Evolutionary conservation across 2,797 vertebrate species (phyloP).

Genomic region (Hydrophis major): DNA sequence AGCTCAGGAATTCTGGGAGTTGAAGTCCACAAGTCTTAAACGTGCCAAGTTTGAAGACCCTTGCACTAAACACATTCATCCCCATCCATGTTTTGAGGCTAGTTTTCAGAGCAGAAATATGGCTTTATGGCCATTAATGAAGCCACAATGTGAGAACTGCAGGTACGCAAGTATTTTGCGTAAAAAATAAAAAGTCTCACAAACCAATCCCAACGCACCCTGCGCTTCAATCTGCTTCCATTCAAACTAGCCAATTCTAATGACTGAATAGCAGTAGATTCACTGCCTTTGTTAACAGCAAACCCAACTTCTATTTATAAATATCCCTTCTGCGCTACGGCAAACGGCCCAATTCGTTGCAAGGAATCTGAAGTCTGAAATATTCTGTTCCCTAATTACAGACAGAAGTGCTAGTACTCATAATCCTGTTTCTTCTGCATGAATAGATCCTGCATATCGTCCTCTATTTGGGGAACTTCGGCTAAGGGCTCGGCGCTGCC

Average conservation of each 20-base stretch:
- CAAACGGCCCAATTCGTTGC: background rate
- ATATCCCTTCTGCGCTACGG: background rate
- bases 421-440: conserved; percentile 82
- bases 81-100: background rate
- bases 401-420: conserved; percentile 76
- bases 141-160: background rate
- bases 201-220: background rate
- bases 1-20: too few relatives aligned
- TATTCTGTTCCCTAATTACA: conserved; percentile 23
- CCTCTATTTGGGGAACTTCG: conserved; percentile 78
- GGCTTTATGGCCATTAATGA: background rate
- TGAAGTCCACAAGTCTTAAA: too few relatives aligned
- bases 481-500: conserved; percentile 72
- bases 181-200: background rate
- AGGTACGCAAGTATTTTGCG: background rate
- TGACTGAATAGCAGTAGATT: background rate
- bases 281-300: background rate
- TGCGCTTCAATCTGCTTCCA: background rate
- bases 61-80: background rate
- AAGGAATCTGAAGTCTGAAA: background rate
- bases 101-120: background rate
- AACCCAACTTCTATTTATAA: background rate
- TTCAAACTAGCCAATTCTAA: background rate
- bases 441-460: conserved; percentile 84
- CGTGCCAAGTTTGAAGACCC: too few relatives aligned